Evolutionary conservation across 2,113 vertebrate species (phyloP).

Genomic region (Corynorhinus townsendii): DNA sequence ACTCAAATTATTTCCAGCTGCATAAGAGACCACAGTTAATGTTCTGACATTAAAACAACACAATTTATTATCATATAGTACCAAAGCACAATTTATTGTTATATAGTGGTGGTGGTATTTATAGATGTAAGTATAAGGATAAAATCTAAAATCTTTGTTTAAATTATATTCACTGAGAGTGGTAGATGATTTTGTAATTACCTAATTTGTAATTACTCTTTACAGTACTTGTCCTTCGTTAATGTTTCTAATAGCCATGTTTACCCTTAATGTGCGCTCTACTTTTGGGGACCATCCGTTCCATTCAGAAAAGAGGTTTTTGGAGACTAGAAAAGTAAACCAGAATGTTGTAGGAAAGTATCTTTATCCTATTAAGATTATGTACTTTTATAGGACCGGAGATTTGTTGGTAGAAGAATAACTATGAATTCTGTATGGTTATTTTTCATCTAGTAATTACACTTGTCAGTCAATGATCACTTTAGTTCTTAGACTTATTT

Average conservation of each 20-base stretch:
- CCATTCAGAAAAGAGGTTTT: neutral
- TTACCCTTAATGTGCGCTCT: neutral
- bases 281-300: neutral
- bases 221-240: neutral
- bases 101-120: neutral
- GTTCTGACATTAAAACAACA: neutral
- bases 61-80: neutral
- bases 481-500: constrained; percentile 4
- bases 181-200: neutral
- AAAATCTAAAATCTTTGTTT: constrained; percentile 4
- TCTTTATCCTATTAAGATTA: neutral
- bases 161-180: neutral
- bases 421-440: neutral
- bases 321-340: neutral
- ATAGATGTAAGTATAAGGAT: neutral
- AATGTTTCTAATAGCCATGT: neutral
- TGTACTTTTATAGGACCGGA: neutral
- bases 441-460: neutral
- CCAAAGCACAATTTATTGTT: neutral
- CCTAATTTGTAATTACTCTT: neutral
- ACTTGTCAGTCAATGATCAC: neutral
- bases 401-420: neutral
- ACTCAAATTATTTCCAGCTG: neutral
- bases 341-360: neutral
- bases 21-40: neutral